Percentiles rank a stretch among this genome's conserved stretches.
phyloP scores from a whole-genome alignment of 2,888 invertebrate genomes.

The Heliconius sara region DNA sequence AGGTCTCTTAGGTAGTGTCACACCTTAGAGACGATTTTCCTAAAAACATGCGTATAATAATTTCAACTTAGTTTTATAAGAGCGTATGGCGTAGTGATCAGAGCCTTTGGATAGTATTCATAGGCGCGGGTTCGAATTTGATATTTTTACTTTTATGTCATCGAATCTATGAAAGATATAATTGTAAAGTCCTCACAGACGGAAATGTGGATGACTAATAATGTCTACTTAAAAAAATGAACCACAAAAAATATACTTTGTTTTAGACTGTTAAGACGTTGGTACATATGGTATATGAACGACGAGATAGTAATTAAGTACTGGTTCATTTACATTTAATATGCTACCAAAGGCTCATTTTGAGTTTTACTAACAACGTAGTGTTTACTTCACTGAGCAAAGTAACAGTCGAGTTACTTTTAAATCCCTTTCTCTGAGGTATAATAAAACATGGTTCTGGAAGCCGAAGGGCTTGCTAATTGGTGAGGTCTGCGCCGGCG shows the following conservation, averaged over 20 bases:
- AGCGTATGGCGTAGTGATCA: no score
- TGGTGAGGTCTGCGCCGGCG: constrained; percentile 62
- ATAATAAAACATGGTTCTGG: constrained; percentile 43
- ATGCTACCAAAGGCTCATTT: not conserved
- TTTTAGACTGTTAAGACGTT: not conserved
- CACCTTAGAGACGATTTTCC: no score
- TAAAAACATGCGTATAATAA: no score
- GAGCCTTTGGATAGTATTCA: no score
- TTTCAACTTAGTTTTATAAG: no score
- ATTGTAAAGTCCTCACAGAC: no score
- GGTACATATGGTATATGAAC: not conserved
- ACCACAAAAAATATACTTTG: not conserved
- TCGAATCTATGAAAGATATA: no score
- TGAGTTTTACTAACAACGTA: not conserved
- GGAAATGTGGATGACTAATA: no score
- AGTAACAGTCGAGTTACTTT: constrained; percentile 28
- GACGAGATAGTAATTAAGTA: not conserved
- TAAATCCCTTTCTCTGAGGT: constrained; percentile 41
- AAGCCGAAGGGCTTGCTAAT: constrained; percentile 58
- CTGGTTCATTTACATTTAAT: not conserved
- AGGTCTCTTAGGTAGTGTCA: no score
- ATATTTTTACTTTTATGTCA: no score
- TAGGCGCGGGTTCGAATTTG: no score
- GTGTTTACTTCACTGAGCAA: not conserved
- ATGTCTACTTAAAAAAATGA: no score